Conservation (phyloP, 2,797 vertebrate species). For the Mormyrus proboscirostris region DNA sequence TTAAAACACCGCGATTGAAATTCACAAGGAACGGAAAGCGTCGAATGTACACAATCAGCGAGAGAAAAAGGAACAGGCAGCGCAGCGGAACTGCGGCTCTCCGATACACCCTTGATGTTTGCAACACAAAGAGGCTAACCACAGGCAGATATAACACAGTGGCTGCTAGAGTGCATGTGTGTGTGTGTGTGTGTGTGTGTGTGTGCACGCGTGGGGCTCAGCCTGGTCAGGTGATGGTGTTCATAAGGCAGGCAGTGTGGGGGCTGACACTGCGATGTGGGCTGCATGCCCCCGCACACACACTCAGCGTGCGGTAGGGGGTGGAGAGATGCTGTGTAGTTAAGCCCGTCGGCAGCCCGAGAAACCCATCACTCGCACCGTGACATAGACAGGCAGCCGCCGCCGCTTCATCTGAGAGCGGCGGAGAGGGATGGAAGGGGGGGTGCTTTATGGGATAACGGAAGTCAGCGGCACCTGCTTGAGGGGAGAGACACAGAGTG, state of each 20-base stretch:
- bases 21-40: neutral
- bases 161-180: neutral
- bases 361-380: constrained; percentile 41
- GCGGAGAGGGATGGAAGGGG: neutral
- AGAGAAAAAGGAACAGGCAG: neutral
- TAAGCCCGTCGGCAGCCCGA: constrained; percentile 45
- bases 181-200: neutral
- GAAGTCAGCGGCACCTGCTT: neutral
- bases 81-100: neutral
- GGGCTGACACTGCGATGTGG: constrained; percentile 11
- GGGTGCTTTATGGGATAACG: constrained; percentile 18
- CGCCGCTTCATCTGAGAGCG: neutral
- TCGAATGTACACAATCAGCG: neutral
- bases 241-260: constrained; percentile 22
- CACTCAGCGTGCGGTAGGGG: constrained; percentile 40
- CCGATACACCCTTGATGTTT: neutral
- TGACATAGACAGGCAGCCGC: constrained; percentile 19
- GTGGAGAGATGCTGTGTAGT: constrained; percentile 51
- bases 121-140: constrained; percentile 5
- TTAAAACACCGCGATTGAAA: neutral
- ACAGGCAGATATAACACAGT: neutral
- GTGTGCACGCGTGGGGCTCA: neutral
- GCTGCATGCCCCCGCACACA: constrained; percentile 26
- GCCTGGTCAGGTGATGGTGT: neutral
- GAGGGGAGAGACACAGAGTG: neutral